Evolutionary conservation across 92 coral and sea anemone species (phyloP), one percentile per base, ranked within the genome.

Genomic region (Galaxea fascicularis): DNA sequence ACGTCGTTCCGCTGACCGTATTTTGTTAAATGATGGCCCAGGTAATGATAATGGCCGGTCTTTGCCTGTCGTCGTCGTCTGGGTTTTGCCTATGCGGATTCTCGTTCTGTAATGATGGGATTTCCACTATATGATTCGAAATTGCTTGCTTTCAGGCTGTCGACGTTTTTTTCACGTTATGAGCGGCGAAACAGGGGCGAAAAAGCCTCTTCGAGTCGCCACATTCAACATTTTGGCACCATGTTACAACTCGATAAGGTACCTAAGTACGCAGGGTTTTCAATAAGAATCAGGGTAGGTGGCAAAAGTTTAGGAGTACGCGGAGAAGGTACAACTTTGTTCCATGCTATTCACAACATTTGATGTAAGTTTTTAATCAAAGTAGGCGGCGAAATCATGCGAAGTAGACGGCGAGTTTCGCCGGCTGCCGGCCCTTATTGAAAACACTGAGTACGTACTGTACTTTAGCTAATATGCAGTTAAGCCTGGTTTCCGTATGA

Each of bases 141-240:
- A 51, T 76, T 87, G 66, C 16, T 80, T 60, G 54, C 26, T 31
- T 76, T 79, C 79, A 41, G 27, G 79, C 67, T 41, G 78, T 45
- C 79, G 89, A 73, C 86, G 89, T 72, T 53, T 83, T 60, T 80
- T 87, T 73, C 77, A 78, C 69, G 77, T 66, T 30, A 87, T 91
- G 94, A 90, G 89, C 39, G 87, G 63, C 65, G 74, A 86, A 62
- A 54, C 90, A 58, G 73, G 29, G 59, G 49, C 83, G 54, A 87
- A 84, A 60, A 76, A 73, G 10, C 65, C 82, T 0, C 79, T 94
- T 21, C 93, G 93, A 27, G 91, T 95, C 64, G 98, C 95, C 21
- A 94, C 95, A 57, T 94, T 94, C 65, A 94, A 94, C 72, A 67
- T 94, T 76, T 76, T 94, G 27, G 98, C 98, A 0, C 98, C 98